Percentiles rank a stretch among this genome's conserved stretches.
phyloP scores from a whole-genome alignment of 2,113 vertebrate species.

The Vulpes lagopus region DNA sequence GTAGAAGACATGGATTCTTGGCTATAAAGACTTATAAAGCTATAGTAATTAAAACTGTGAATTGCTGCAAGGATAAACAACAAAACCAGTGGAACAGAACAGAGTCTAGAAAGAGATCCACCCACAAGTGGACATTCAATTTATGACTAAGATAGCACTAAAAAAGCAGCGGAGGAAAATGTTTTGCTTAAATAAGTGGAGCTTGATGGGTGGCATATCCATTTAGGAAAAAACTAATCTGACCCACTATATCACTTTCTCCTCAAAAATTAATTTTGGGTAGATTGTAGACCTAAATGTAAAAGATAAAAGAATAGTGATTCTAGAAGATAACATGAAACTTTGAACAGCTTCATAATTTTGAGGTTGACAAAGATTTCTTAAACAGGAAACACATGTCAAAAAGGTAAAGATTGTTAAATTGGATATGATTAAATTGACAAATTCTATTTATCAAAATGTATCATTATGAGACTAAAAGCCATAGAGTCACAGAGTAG shows the following conservation, averaged over 20 bases:
- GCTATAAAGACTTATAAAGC: neutral
- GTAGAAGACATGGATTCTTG: neutral
- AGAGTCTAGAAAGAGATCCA: neutral
- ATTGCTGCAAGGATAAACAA: neutral
- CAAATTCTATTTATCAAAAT: neutral
- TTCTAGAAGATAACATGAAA: neutral
- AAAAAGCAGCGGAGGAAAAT: neutral
- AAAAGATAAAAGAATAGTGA: neutral
- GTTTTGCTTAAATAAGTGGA: neutral
- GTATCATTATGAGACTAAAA: neutral
- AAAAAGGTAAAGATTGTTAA: neutral
- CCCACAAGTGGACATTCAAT: neutral
- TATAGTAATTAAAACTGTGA: neutral
- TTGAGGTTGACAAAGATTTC: neutral
- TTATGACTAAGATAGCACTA: neutral
- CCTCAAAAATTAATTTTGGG: neutral
- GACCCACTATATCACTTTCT: neutral
- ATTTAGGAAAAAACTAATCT: neutral
- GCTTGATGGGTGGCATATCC: neutral
- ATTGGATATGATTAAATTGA: neutral
- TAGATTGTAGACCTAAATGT: neutral
- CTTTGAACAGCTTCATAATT: neutral
- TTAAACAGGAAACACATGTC: neutral
- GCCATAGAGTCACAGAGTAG: neutral
- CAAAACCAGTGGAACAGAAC: neutral